Evolutionary conservation across 2,113 vertebrate genomes (phyloP), one percentile per base, ranked within the genome.

Genomic region (Odobenus rosmarus): DNA sequence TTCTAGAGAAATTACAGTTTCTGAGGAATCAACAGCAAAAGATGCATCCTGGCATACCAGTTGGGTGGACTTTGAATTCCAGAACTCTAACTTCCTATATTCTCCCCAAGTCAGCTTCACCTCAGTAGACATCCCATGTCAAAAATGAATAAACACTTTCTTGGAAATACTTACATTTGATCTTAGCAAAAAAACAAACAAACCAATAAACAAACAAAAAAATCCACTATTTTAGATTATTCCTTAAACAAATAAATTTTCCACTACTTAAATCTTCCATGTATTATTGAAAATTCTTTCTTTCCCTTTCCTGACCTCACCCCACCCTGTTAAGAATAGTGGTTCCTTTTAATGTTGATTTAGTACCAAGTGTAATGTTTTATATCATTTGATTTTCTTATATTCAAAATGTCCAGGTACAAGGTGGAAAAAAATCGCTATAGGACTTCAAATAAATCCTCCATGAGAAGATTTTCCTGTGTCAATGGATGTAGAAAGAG

Each of bases 371-470:
- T 23, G 71, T 16, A 16, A 13, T 53, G 23, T 82, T 77, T 88
- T 24, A 26, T 49, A 24, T 42, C 69, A 51, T 26, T 83, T 57
- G 59, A 31, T 6, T 53, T 61, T 46, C 90, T 62, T 21, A 33
- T 79, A 64, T 96, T 97, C 83, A 94, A 97, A 92, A 95, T 96
- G 49, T 14, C 83, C 67, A 93, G 51, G 71, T 31, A 87, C 90
- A 67, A 51, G 42, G 36, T 53, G 33, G 21, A 36, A 82, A 80
- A 55, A 82, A 93, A n/a, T 97, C 97, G 96, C 98, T 42, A 46
- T 23, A 79, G 95, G 67, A 53, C 92, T 96, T 97, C 95, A 95
- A 96, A 97, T 93, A 96, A 98, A 96, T 95, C 95, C 67, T 97
- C 59, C 88, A 26, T 26, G 91, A 93, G 88, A 93, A 97, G 94